Conservation (phyloP, 92 coral and sea anemone genomes). For the Paramuricea clavata region DNA sequence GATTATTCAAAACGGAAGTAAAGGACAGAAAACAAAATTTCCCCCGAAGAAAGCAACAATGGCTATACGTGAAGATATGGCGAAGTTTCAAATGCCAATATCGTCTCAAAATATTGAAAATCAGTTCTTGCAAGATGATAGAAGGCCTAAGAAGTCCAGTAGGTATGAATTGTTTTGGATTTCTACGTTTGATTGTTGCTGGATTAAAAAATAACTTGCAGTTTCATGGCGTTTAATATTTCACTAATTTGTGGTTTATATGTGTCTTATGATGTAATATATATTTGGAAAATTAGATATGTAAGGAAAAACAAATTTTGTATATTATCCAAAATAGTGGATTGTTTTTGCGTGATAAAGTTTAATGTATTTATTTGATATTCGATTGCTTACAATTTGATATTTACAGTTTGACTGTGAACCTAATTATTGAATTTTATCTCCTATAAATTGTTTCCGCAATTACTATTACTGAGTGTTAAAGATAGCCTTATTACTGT, state of each 20-base stretch:
- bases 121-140: neutral
- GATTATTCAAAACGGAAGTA: neutral
- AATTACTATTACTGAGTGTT: too few relatives aligned
- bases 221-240: neutral
- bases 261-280: too few relatives aligned
- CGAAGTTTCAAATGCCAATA: constrained; percentile 14
- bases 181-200: neutral
- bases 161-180: constrained; percentile 11
- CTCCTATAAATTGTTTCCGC: neutral
- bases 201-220: neutral
- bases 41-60: neutral
- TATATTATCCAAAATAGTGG: neutral
- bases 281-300: neutral
- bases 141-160: constrained; percentile 36
- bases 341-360: neutral
- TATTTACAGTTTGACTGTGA: too few relatives aligned
- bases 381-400: too few relatives aligned
- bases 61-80: neutral
- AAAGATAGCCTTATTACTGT: too few relatives aligned
- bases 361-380: too few relatives aligned
- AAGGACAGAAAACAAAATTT: neutral
- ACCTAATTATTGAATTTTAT: too few relatives aligned
- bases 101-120: constrained; percentile 28
- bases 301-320: neutral
- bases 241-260: too few relatives aligned